phyloP scores from a whole-genome alignment of 2,113 vertebrate genomes.

The Anguilla japonica region DNA sequence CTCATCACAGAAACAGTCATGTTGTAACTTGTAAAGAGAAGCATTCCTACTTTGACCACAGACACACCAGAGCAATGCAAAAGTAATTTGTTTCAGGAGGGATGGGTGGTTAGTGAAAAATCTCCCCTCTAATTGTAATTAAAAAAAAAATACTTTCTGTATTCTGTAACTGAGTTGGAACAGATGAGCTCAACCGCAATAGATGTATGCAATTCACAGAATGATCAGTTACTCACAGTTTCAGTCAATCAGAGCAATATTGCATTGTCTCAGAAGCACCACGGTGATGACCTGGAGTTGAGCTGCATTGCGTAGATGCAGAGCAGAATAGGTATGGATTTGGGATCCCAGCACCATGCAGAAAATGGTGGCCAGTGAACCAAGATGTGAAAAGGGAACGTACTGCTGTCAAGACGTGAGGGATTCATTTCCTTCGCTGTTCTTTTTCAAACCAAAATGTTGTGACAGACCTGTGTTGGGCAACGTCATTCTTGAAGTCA shows the following conservation, averaged over 20 bases:
- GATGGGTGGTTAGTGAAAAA: no score
- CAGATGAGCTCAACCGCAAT: not conserved
- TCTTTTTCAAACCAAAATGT: not conserved
- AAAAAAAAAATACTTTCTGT: no score
- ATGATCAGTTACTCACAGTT: not conserved
- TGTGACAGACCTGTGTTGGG: not conserved
- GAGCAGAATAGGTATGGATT: not conserved
- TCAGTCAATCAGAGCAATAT: not conserved
- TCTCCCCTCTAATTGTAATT: no score
- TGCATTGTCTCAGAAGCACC: not conserved
- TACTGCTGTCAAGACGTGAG: no score
- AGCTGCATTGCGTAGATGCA: not conserved
- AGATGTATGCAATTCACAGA: not conserved
- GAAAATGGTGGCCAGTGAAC: not conserved
- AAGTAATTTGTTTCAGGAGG: no score
- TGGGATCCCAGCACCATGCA: not conserved
- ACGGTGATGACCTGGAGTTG: no score
- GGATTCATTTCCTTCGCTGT: not conserved
- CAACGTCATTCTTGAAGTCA: not conserved
- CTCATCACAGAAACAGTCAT: no score
- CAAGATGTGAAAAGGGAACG: not conserved
- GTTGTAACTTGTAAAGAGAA: no score
- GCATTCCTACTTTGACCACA: no score
- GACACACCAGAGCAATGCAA: no score
- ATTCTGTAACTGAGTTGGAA: not conserved